Percentiles rank a stretch among this genome's conserved stretches.
Conservation (phyloP, 2,797 vertebrate species). For the Pteropus rufus region DNA sequence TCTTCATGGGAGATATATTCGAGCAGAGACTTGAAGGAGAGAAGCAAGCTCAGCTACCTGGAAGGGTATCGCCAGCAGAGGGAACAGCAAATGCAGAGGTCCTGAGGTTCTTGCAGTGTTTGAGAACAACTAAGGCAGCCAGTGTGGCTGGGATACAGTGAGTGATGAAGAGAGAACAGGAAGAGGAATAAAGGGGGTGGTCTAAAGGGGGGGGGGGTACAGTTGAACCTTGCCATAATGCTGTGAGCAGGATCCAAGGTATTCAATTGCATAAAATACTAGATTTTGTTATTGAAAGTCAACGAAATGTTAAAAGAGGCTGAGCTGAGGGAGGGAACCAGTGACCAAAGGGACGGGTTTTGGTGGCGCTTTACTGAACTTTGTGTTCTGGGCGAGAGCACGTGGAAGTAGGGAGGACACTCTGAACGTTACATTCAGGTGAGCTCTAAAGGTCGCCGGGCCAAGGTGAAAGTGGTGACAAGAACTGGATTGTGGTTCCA, state of each 20-base stretch:
- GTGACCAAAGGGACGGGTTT: no score
- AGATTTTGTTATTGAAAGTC: background rate
- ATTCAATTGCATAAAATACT: background rate
- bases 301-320: background rate
- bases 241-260: background rate
- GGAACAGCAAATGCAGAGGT: background rate
- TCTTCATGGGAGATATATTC: background rate
- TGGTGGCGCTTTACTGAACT: background rate
- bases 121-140: background rate
- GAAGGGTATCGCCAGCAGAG: background rate
- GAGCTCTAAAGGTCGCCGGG: background rate
- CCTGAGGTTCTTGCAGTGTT: background rate
- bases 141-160: background rate
- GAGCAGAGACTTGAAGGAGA: background rate
- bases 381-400: background rate
- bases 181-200: no score
- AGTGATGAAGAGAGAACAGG: no score
- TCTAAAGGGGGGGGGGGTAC: fast-evolving
- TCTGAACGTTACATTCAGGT: no score
- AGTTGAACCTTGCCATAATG: background rate
- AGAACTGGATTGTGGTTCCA: fast-evolving
- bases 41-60: background rate
- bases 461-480: background rate
- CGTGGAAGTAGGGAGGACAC: background rate
- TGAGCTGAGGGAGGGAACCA: background rate